These are phyloP conservation scores for Teleogryllus occipitalis DNA, from an alignment of 1,140 invertebrate species.

Conservation along the genomic window DNA sequence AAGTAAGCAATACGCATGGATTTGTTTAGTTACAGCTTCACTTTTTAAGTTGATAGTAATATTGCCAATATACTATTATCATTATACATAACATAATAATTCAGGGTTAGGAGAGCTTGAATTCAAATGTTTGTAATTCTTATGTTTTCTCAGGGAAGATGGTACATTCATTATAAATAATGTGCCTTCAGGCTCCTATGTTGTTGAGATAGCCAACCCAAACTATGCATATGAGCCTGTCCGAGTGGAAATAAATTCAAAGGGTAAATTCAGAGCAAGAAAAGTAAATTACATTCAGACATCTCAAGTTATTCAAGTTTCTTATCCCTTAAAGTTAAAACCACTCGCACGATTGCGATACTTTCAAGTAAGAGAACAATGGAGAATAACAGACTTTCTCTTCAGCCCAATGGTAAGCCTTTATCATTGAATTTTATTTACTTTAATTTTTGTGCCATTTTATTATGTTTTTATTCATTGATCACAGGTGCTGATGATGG, in stretches of 20 bases:
- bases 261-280: constrained; percentile 91
- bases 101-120: not conserved
- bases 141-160: constrained; percentile 59
- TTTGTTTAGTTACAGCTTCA: not conserved
- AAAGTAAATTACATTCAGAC: constrained; percentile 94
- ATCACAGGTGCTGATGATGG: constrained; percentile 82
- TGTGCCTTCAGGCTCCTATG: constrained; percentile 87
- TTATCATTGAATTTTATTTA: not conserved
- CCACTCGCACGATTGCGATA: constrained; percentile 73
- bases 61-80: not conserved
- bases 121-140: not conserved
- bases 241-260: constrained; percentile 89
- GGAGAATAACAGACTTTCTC: constrained; percentile 88
- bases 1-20: constrained; percentile 38
- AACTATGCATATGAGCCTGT: constrained; percentile 87
- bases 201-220: constrained; percentile 87
- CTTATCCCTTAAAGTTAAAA: constrained; percentile 86
- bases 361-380: constrained; percentile 90
- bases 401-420: constrained; percentile 84
- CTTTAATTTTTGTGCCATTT: constrained; percentile 1
- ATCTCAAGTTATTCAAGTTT: constrained; percentile 73
- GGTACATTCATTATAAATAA: constrained; percentile 87
- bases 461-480: not conserved
- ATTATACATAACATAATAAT: not conserved
- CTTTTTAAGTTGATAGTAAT: not conserved